Percentiles rank a stretch among this genome's conserved stretches.
These are phyloP conservation scores for Valencia hispanica DNA, from an alignment of 2,797 vertebrate species.

Conservation along the genomic window DNA sequence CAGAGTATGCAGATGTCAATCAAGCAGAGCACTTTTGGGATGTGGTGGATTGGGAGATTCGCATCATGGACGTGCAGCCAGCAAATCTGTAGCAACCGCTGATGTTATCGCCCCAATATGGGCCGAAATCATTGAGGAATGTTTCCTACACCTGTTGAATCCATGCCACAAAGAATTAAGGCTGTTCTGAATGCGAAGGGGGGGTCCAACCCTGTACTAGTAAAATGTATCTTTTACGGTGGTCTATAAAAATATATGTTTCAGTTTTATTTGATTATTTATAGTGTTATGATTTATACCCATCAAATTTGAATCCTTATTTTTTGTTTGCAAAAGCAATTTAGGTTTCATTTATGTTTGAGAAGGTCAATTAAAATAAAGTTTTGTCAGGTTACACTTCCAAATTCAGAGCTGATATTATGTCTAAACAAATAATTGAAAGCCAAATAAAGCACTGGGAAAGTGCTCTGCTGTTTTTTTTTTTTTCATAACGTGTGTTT, in stretches of 20 bases:
- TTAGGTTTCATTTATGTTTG: neutral
- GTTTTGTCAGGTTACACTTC: neutral
- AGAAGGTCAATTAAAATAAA: neutral
- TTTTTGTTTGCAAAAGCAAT: neutral
- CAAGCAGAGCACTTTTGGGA: neutral
- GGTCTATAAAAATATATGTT: neutral
- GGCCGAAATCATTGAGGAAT: neutral
- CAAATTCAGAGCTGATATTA: conserved; percentile 1
- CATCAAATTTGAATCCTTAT: neutral
- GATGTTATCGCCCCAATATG: neutral
- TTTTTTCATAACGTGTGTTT: neutral
- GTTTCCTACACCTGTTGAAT: neutral
- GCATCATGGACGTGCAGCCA: neutral
- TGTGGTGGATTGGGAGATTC: neutral
- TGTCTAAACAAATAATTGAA: conserved; percentile 9
- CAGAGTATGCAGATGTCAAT: neutral
- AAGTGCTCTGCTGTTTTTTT: neutral
- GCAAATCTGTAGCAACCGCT: neutral
- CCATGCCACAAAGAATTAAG: neutral
- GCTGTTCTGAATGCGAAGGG: neutral
- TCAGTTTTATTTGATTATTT: neutral
- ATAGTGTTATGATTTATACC: neutral
- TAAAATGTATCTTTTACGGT: neutral
- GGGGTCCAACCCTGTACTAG: neutral
- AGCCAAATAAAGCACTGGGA: neutral